Evolutionary conservation across 2,888 invertebrate species (phyloP).

Genomic region (Acleris sparsana): DNA sequence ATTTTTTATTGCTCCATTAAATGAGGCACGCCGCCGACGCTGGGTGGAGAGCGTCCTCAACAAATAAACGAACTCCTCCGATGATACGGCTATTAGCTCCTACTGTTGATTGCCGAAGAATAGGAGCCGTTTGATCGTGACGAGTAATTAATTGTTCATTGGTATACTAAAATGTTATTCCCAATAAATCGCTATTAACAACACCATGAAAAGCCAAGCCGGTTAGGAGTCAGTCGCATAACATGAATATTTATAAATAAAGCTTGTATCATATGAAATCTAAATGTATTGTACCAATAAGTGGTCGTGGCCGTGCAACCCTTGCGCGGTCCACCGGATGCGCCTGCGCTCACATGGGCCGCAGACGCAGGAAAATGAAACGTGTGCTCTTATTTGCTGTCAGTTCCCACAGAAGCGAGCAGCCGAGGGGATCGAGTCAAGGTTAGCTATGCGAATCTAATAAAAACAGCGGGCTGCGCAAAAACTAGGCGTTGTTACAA

Average conservation of each 20-base stretch:
- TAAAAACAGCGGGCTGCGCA: slow-evolving; percentile 66
- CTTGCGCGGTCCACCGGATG: slow-evolving; percentile 69
- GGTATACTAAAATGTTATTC: slow-evolving; percentile 9
- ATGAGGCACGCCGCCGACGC: slow-evolving; percentile 76
- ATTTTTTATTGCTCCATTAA: slow-evolving; percentile 82
- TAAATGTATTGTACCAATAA: slow-evolving; percentile 20
- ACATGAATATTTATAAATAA: no score
- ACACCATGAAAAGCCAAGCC: not conserved
- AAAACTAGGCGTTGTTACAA: slow-evolving; percentile 67
- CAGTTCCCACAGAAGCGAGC: slow-evolving; percentile 72
- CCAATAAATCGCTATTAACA: not conserved
- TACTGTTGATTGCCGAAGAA: slow-evolving; percentile 64
- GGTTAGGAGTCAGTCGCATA: no score
- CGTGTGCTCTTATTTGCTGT: slow-evolving; percentile 59
- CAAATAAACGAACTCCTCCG: slow-evolving; percentile 69
- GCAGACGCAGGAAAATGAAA: slow-evolving; percentile 73
- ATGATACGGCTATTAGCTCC: slow-evolving; percentile 66
- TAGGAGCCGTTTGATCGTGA: slow-evolving; percentile 55
- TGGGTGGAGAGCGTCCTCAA: slow-evolving; percentile 71
- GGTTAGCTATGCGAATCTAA: slow-evolving; percentile 72
- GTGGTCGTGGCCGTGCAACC: slow-evolving; percentile 43
- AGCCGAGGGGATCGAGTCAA: slow-evolving; percentile 71
- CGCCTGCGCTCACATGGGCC: slow-evolving; percentile 73
- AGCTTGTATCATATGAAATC: no score
- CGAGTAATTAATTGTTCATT: slow-evolving; percentile 36